A percentile compares a stretch with the other conserved stretches of the same genome.
Conservation (phyloP, 2,888 invertebrate genomes). For the Catotricha subobsoleta region DNA sequence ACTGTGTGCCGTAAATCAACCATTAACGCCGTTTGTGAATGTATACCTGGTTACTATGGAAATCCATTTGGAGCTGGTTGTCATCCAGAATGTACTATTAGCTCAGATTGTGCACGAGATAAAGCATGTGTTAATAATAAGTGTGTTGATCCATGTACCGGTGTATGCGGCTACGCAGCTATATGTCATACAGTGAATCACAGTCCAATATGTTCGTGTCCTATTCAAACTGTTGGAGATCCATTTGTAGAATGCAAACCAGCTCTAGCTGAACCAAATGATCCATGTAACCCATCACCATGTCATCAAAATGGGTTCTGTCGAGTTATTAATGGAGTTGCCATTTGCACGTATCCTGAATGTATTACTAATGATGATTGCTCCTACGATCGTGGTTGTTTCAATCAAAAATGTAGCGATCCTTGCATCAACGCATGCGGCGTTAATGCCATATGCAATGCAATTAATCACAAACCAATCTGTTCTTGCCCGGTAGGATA, state of each 20-base stretch:
- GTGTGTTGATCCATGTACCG: conserved; percentile 64
- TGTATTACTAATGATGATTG: conserved; percentile 82
- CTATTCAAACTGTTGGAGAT: conserved; percentile 53
- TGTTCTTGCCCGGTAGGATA: conserved; percentile 69
- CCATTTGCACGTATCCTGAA: conserved; percentile 67
- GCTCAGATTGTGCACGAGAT: conserved; percentile 57
- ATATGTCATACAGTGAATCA: conserved; percentile 66
- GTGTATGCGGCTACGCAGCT: conserved; percentile 60
- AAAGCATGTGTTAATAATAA: conserved; percentile 61
- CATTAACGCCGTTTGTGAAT: conserved; percentile 48
- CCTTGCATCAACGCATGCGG: conserved; percentile 72
- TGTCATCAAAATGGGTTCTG: conserved; percentile 72
- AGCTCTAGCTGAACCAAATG: conserved; percentile 25
- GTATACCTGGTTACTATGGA: conserved; percentile 56
- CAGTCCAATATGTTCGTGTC: conserved; percentile 70
- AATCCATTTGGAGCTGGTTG: conserved; percentile 50
- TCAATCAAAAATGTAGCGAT: conserved; percentile 65
- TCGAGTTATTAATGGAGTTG: conserved; percentile 46
- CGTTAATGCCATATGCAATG: conserved; percentile 61
- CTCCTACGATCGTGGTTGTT: conserved; percentile 60
- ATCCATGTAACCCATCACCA: conserved; percentile 73
- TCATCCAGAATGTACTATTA: conserved; percentile 65
- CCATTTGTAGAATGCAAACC: conserved; percentile 52
- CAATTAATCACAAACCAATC: conserved; percentile 60
- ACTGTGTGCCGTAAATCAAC: conserved; percentile 42